A percentile compares a stretch with the other conserved stretches of the same genome.
Conservation (phyloP, 2,113 vertebrate genomes). For the Microtus ochrogaster region DNA sequence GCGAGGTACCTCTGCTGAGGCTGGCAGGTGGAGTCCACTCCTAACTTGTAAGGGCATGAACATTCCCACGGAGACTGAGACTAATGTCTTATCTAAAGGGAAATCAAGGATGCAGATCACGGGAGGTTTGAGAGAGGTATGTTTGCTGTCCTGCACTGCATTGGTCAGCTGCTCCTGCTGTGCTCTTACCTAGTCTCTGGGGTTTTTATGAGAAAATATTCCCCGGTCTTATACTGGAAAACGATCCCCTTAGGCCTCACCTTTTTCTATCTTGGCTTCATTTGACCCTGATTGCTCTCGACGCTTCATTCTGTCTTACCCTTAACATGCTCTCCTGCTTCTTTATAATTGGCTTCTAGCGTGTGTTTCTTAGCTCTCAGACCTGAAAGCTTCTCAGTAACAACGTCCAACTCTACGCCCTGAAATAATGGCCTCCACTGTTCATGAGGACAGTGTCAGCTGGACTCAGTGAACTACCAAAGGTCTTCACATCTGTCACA, state of each 20-base stretch:
- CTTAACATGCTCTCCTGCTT: conserved; percentile 14
- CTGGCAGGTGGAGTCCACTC: neutral
- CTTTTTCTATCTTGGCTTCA: conserved; percentile 3
- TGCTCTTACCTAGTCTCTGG: neutral
- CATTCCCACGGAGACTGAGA: neutral
- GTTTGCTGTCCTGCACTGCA: neutral
- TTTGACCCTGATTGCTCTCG: neutral
- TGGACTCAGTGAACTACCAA: neutral
- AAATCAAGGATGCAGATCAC: neutral
- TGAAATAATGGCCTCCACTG: neutral
- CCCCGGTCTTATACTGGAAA: neutral
- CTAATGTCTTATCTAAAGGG: neutral
- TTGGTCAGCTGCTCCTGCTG: neutral
- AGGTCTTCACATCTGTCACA: neutral
- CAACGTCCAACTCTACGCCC: neutral
- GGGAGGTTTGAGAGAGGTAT: neutral
- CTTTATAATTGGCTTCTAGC: neutral
- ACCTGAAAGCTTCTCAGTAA: neutral
- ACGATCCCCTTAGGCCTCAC: neutral
- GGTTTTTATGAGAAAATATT: neutral
- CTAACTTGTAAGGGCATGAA: neutral
- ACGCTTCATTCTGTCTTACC: neutral
- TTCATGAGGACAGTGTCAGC: neutral
- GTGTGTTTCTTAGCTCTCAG: neutral
- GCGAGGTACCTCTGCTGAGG: neutral